Evolutionary conservation across 2,888 invertebrate species (phyloP), one percentile per base, ranked within the genome.

Genomic region (Ferrisia virgata): DNA sequence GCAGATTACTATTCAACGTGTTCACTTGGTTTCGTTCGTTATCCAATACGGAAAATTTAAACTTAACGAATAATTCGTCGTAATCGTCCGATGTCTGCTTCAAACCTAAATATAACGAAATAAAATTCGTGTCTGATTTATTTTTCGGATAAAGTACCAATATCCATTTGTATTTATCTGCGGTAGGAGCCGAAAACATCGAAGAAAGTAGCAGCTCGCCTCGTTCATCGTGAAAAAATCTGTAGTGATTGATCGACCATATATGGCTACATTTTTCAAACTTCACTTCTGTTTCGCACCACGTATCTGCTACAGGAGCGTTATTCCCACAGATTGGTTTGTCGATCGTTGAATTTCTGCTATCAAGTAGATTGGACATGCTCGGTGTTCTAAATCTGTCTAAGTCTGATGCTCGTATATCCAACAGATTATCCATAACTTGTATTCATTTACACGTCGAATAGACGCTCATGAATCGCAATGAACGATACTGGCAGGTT

Each of bases 211-310:
- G 92, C 87, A 99, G 99, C 92, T 99, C 99, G 88, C 99, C 99
- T 99, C 99, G 99, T 91, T 99, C 99, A 91, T 99, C 99, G 88
- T 99, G 95, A 91, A 99, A 99, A 91, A 99, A 99, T 92, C 98
- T 98, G 92, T 99, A 99, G 93, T 99, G 99, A 92, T 99, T 99
- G 92, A 99, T 99, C 89, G 99, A 99, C 99, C 99, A 99, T 96
- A 99, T 99, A 91, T 99, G 99, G 91, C 97, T 98, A 93, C 99
- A 99, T 92, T 99, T 99, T 88, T 98, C 97, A 90, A 99, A 99
- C 94, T 99, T 99, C 90, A 99, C 98, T 97, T 98, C 93, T 28
- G 99, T 99, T 90, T 98, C 98, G 92, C 99, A 99, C 99, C 99
- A 99, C 92, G 98, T 99, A 91, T 99, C 99, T 86, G 98, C 99